Evolutionary conservation across 1,140 invertebrate genomes (phyloP).

Genomic region (Drosophila ambigua): DNA sequence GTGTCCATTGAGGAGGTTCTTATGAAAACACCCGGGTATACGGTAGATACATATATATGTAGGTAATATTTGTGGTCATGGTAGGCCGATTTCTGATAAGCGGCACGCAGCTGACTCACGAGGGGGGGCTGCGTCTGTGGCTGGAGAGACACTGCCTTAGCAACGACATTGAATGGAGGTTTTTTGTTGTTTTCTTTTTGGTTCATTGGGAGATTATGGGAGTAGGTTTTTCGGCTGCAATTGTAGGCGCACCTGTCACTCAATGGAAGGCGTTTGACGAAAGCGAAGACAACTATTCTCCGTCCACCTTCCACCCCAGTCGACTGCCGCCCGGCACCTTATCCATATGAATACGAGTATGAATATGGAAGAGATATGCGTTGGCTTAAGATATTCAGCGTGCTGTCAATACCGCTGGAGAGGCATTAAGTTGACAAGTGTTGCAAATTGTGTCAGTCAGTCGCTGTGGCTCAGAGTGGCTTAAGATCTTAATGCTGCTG

Average conservation of each 20-base stretch:
- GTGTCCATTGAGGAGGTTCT: constrained; percentile 55
- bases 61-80: constrained; percentile 25
- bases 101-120: not conserved
- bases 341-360: not conserved
- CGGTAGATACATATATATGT: not conserved
- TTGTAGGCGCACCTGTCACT: constrained; percentile 60
- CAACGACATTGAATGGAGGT: constrained; percentile 12
- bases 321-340: not conserved
- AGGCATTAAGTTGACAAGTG: constrained; percentile 75
- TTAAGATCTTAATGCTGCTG: constrained; percentile 55
- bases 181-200: not conserved
- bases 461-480: constrained; percentile 48
- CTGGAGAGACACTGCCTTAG: constrained; percentile 6
- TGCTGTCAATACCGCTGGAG: constrained; percentile 64
- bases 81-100: constrained; percentile 21
- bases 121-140: not conserved
- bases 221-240: constrained; percentile 28
- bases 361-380: constrained; percentile 33
- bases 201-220: constrained; percentile 15
- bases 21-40: not conserved
- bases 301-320: not conserved
- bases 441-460: constrained; percentile 65
- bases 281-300: constrained; percentile 31
- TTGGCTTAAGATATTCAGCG: constrained; percentile 67
- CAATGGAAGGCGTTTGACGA: constrained; percentile 37